phyloP scores from a whole-genome alignment of 2,113 vertebrate genomes.

The Bungarus multicinctus region DNA sequence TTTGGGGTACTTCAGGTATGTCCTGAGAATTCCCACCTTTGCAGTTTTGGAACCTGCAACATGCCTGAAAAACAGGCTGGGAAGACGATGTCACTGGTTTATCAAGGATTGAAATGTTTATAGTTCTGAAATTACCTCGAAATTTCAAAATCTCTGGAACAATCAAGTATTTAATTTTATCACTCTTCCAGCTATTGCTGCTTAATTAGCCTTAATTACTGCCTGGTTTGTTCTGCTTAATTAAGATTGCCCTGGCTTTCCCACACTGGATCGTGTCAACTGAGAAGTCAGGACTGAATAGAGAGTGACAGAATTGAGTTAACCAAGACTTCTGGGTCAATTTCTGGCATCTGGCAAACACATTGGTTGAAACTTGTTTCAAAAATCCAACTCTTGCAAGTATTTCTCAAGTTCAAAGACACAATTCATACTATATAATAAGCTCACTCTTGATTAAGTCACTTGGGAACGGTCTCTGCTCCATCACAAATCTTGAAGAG shows the following conservation, averaged over 20 bases:
- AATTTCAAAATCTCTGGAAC: not conserved
- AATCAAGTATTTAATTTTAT: not conserved
- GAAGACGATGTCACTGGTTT: not conserved
- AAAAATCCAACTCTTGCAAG: not conserved
- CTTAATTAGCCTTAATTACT: not conserved
- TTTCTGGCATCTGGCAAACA: not conserved
- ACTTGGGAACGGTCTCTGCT: not conserved
- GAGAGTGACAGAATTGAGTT: not conserved
- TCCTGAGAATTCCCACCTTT: not conserved
- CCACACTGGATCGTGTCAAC: too few relatives aligned
- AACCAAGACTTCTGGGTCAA: not conserved
- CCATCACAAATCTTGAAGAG: not conserved
- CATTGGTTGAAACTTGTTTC: not conserved
- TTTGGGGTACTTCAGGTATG: not conserved
- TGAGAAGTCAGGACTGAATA: not conserved
- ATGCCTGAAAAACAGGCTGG: not conserved
- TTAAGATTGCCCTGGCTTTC: not conserved
- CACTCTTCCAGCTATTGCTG: not conserved
- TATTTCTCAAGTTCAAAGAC: not conserved
- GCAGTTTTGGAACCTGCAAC: not conserved
- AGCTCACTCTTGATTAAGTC: not conserved
- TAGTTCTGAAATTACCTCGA: not conserved
- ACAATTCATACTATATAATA: not conserved
- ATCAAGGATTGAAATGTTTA: not conserved
- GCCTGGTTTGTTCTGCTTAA: not conserved